A percentile compares a stretch with the other conserved stretches of the same genome.
Evolutionary conservation across 2,888 invertebrate genomes (phyloP).

Genomic region (Willowsia nigromaculata): DNA sequence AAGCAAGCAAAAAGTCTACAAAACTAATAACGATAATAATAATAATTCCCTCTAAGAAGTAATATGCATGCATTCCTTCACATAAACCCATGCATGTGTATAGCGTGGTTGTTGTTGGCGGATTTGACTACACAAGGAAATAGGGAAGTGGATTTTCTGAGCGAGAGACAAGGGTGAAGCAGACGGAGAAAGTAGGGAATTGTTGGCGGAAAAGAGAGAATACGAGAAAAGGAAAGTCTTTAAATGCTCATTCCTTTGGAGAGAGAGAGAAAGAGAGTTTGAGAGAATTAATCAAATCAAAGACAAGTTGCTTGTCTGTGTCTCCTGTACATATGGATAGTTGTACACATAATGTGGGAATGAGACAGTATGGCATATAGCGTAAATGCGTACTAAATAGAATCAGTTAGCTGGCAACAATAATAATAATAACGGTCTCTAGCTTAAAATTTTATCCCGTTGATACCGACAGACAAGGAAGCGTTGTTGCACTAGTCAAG

Average conservation of each 20-base stretch:
- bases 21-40: constrained; percentile 60
- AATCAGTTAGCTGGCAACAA: constrained; percentile 31
- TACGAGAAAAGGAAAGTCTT: constrained; percentile 52
- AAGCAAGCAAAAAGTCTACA: constrained; percentile 54
- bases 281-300: constrained; percentile 67
- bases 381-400: not conserved
- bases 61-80: not conserved
- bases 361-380: not conserved
- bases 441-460: constrained; percentile 24
- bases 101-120: constrained; percentile 18
- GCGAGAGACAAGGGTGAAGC: not conserved
- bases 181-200: not conserved
- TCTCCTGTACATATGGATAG: not conserved
- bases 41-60: constrained; percentile 39
- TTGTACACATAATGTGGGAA: not conserved
- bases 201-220: constrained; percentile 14
- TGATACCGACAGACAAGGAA: not conserved
- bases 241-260: constrained; percentile 59
- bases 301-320: constrained; percentile 58
- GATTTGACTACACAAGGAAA: constrained; percentile 41
- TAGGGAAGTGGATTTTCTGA: constrained; percentile 1
- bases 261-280: constrained; percentile 37
- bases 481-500: too few relatives aligned
- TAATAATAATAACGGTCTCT: constrained; percentile 24
- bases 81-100: not conserved